Conservation (phyloP, 2,113 vertebrate genomes). For the Tinamus guttatus region DNA sequence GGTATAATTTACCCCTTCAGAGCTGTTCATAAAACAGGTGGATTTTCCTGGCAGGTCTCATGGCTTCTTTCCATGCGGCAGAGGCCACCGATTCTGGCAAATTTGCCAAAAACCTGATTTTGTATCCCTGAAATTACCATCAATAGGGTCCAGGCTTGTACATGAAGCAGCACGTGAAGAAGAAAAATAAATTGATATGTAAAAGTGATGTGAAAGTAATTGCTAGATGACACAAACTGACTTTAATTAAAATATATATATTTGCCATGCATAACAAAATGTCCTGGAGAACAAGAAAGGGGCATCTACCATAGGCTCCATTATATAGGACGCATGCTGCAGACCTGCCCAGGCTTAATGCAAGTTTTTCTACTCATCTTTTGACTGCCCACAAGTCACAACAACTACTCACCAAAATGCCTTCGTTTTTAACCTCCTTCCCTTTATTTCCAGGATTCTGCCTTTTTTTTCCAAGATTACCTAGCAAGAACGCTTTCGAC, state of each 20-base stretch:
- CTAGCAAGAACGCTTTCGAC: not conserved
- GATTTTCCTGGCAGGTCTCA: not conserved
- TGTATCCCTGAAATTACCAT: rapidly evolving
- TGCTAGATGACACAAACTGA: not conserved
- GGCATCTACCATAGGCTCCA: not conserved
- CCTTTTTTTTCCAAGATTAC: not conserved
- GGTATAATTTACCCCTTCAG: not conserved
- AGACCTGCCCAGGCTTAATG: not conserved
- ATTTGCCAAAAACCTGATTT: not conserved
- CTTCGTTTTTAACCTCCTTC: not conserved
- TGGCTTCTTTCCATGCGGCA: rapidly evolving
- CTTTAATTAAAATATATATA: not conserved
- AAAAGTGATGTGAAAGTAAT: not conserved
- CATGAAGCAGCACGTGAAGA: not conserved
- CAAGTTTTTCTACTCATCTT: not conserved
- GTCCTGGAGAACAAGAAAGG: not conserved
- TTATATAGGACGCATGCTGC: not conserved
- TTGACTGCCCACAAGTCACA: not conserved
- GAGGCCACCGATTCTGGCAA: rapidly evolving
- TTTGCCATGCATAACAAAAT: not conserved
- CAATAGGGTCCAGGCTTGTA: not conserved
- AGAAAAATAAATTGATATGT: not conserved
- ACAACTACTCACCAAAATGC: not conserved
- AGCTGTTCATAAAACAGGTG: not conserved
- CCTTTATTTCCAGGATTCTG: not conserved